phyloP scores from a whole-genome alignment of 2,797 vertebrate species.

The Serranus cabrilla region DNA sequence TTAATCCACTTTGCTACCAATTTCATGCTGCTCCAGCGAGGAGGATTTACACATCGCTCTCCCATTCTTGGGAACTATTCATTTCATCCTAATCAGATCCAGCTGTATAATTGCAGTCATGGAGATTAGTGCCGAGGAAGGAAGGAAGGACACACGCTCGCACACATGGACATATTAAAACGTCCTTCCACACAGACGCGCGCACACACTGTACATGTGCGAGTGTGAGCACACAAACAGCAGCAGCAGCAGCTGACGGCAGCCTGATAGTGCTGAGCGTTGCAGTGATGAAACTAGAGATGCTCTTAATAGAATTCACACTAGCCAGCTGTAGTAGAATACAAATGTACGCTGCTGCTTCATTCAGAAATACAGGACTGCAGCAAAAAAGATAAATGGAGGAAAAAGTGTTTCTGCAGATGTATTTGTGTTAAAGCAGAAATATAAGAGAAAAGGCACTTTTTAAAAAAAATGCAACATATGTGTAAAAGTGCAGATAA shows the following conservation, averaged over 20 bases:
- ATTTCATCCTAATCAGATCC: slow-evolving; percentile 69
- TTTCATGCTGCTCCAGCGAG: slow-evolving; percentile 43
- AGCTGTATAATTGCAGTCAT: slow-evolving; percentile 64
- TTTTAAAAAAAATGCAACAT: neutral
- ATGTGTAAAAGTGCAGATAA: slow-evolving; percentile 12
- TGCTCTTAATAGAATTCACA: slow-evolving; percentile 67
- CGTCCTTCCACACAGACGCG: slow-evolving; percentile 34
- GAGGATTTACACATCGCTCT: slow-evolving; percentile 49
- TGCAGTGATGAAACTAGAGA: slow-evolving; percentile 72
- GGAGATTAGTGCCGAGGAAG: slow-evolving; percentile 58
- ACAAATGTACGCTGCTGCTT: slow-evolving; percentile 43
- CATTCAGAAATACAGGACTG: slow-evolving; percentile 59
- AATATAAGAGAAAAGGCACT: neutral
- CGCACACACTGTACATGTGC: slow-evolving; percentile 6
- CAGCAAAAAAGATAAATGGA: neutral
- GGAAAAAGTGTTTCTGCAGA: slow-evolving; percentile 19
- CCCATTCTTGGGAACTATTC: slow-evolving; percentile 58
- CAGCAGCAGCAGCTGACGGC: slow-evolving; percentile 68
- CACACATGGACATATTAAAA: slow-evolving; percentile 48
- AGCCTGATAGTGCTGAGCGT: slow-evolving; percentile 52
- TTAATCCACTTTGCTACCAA: slow-evolving; percentile 63
- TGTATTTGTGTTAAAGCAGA: neutral
- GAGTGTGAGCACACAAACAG: neutral
- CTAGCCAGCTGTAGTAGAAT: slow-evolving; percentile 70
- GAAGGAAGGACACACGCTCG: slow-evolving; percentile 43